Evolutionary conservation across 2,113 vertebrate species (phyloP), one percentile per base, ranked within the genome.

Genomic region (Vulpes ferrilata): DNA sequence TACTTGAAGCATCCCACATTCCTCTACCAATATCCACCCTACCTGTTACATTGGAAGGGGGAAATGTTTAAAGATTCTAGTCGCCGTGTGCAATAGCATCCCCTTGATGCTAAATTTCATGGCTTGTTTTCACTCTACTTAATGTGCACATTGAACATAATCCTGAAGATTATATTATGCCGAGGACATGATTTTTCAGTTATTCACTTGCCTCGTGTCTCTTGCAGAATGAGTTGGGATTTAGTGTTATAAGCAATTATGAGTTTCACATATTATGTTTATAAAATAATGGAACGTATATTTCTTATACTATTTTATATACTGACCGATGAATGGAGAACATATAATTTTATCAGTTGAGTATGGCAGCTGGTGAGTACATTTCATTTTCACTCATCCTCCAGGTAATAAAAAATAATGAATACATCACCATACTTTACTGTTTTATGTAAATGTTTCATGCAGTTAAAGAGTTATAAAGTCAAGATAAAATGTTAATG

Each of bases 371-470:
- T 95, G 92, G 93, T 95, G 86, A 95, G 81, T 97, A 94, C 95
- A 92, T 96, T 98, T 97, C 97, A 97, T 98, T 98, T 98, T 96
- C 95, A 88, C 88, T 96, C 96, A 98, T 96, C 57, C 64, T 93
- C 74, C 84, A 97, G 62, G 90, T 93, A 96, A 97, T 98, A 98
- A 98, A 98, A 98, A 97, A 94, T 98, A 98, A 98, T 97, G 97
- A 96, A 94, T 93, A 95, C 67, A 96, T 98, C 96, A 93, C 96
- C 95, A 91, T 96, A 90, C 97, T 98, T 97, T 97, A 98, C 85
- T 96, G 82, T 98, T 91, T 96, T 97, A 97, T 91, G 95, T 98
- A 98, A 98, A 98, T 98, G 95, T 93, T 98, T 94, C 96, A 95
- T 35, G 91, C 90, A 93, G 94, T 98, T 98, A 96, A 98, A 96